phyloP scores from a whole-genome alignment of 2,113 vertebrate species.

The Dascyllus trimaculatus region DNA sequence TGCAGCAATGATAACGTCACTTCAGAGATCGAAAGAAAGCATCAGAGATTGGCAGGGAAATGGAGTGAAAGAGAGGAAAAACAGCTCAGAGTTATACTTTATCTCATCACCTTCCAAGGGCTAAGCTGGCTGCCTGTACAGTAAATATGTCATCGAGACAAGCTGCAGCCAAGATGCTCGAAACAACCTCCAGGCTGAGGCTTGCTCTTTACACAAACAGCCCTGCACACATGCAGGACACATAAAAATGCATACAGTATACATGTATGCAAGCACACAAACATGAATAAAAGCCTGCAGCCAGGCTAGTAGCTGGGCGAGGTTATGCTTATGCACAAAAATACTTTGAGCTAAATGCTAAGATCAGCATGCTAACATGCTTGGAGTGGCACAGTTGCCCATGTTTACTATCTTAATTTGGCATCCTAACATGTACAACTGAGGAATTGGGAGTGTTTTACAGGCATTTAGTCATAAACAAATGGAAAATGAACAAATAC shows the following conservation, averaged over 20 bases:
- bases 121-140: conserved; percentile 19
- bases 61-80: conserved; percentile 12
- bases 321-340: too few species aligned
- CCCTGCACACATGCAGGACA: conserved; percentile 11
- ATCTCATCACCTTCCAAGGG: conserved; percentile 46
- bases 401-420: too few species aligned
- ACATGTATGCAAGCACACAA: neutral
- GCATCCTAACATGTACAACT: too few species aligned
- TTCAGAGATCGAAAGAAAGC: conserved; percentile 6
- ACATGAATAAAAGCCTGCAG: too few species aligned
- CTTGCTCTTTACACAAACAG: conserved; percentile 29
- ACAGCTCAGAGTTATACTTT: conserved; percentile 35
- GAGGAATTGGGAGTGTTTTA: too few species aligned
- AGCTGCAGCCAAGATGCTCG: conserved; percentile 40
- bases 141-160: conserved; percentile 50
- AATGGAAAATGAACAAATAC: too few species aligned
- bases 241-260: neutral
- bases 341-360: neutral
- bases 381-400: too few species aligned
- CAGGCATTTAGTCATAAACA: too few species aligned
- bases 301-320: too few species aligned
- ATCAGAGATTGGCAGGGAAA: conserved; percentile 39
- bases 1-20: conserved; percentile 34
- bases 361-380: neutral
- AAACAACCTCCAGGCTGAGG: conserved; percentile 16